phyloP scores from a whole-genome alignment of 2,888 invertebrate genomes.

The Caenorhabditis sulstoni region DNA sequence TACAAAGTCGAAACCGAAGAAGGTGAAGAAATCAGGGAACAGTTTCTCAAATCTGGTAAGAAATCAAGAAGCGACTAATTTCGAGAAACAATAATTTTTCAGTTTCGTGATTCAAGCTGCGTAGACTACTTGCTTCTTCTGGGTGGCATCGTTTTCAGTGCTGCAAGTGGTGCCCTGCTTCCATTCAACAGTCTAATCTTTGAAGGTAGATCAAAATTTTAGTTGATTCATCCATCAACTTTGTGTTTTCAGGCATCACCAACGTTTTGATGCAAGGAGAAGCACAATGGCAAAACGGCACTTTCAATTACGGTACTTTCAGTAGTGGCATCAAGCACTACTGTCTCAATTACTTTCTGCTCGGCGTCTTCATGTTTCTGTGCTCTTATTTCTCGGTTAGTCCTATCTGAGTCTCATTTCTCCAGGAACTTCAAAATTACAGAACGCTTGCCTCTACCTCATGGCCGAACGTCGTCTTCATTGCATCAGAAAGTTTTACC shows the following conservation, averaged over 20 bases:
- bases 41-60: conserved; percentile 39
- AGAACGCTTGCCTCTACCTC: conserved; percentile 81
- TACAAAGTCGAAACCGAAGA: conserved; percentile 8
- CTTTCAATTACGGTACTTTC: conserved; percentile 63
- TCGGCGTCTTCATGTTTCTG: conserved; percentile 63
- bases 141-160: conserved; percentile 61
- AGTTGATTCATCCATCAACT: not conserved
- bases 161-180: conserved; percentile 61
- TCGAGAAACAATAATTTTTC: too few species aligned
- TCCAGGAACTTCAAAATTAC: too few species aligned
- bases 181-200: conserved; percentile 71
- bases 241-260: conserved; percentile 65
- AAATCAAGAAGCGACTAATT: too few species aligned
- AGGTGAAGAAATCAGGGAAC: not conserved
- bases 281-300: conserved; percentile 63
- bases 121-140: conserved; percentile 69
- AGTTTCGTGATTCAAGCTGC: conserved; percentile 70
- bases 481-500: conserved; percentile 81
- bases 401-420: too few species aligned
- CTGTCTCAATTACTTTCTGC: conserved; percentile 66
- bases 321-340: conserved; percentile 59
- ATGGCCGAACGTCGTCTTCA: conserved; percentile 82
- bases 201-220: conserved; percentile 43
- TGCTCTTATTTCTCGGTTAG: conserved; percentile 61
- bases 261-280: conserved; percentile 69